phyloP scores from a whole-genome alignment of 2,797 vertebrate species.

The Dendrocincla fuliginosa region DNA sequence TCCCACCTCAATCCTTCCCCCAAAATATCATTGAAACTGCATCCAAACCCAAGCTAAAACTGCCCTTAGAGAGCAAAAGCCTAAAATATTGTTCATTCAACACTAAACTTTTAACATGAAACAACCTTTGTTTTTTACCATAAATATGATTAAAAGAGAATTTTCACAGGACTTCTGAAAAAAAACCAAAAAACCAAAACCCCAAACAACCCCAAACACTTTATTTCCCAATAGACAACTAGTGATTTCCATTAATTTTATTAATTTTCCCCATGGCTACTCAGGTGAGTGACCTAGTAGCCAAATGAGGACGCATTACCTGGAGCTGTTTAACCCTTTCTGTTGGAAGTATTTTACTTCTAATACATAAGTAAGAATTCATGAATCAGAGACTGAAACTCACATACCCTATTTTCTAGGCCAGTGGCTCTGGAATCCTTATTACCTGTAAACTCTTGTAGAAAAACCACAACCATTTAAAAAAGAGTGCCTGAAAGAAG shows the following conservation, averaged over 20 bases:
- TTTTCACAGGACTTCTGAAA: not conserved
- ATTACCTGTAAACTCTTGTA: not conserved
- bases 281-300: not conserved
- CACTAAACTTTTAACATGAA: not conserved
- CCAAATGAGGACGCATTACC: not conserved
- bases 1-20: not conserved
- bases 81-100: not conserved
- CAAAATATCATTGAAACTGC: not conserved
- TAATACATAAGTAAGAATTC: not conserved
- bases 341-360: not conserved
- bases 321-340: not conserved
- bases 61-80: not conserved
- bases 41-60: not conserved
- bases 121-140: not conserved
- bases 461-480: not conserved
- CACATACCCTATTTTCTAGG: not conserved
- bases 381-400: not conserved
- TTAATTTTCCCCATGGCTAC: not conserved
- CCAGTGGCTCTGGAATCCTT: not conserved
- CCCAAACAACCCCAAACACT: not conserved
- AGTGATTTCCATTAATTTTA: not conserved
- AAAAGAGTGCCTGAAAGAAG: not conserved
- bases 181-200: not conserved
- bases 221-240: not conserved
- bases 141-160: not conserved